These are phyloP conservation scores for Diabrotica balteata DNA, from an alignment of 2,888 invertebrate species.

Conservation along the genomic window DNA sequence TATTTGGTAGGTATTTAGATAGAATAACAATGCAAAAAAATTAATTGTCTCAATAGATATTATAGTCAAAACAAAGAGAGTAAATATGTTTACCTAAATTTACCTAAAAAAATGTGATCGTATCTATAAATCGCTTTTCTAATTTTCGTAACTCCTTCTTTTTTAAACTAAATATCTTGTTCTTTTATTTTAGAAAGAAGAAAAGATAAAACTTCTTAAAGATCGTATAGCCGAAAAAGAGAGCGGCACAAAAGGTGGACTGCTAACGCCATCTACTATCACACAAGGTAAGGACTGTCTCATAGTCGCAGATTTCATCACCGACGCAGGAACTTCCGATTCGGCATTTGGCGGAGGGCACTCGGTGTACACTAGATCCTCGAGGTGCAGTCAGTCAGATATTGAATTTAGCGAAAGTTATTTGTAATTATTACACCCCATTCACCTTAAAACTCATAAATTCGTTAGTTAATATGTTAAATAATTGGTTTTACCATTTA, in stretches of 20 bases:
- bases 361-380: constrained; percentile 80
- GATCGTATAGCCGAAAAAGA: constrained; percentile 83
- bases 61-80: no score
- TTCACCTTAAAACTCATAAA: background rate
- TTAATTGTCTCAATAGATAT: no score
- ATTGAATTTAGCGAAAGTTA: constrained; percentile 90
- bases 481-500: no score
- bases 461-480: background rate
- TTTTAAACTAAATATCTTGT: background rate
- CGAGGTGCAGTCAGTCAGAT: constrained; percentile 84
- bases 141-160: no score
- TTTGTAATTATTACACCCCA: constrained; percentile 61
- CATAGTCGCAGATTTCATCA: constrained; percentile 77
- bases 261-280: constrained; percentile 61
- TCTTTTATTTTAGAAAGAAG: constrained; percentile 76
- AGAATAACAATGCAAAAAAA: no score
- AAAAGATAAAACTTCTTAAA: constrained; percentile 82
- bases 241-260: constrained; percentile 54
- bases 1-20: no score
- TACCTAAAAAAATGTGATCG: no score
- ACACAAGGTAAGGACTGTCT: constrained; percentile 79
- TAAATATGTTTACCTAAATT: no score
- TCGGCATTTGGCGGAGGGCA: constrained; percentile 76
- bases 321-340: constrained; percentile 78
- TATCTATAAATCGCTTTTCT: no score